Conservation (phyloP, 2,888 invertebrate species). For the Blastobasis adustella region DNA sequence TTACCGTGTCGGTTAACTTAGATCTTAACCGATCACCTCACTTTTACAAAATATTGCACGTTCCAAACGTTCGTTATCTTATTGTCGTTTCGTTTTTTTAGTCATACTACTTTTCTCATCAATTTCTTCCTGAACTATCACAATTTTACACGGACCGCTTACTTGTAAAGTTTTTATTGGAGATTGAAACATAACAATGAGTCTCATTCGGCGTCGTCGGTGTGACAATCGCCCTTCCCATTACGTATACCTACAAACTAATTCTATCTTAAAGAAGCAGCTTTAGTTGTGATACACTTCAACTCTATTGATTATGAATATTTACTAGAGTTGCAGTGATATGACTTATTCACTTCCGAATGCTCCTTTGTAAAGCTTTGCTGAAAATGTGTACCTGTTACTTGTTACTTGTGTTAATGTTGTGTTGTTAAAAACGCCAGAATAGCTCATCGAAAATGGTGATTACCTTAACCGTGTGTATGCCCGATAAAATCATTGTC, state of each 20-base stretch:
- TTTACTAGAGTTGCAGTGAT: too few relatives aligned
- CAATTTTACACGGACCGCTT: slow-evolving; percentile 63
- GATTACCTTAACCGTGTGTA: slow-evolving; percentile 28
- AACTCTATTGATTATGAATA: slow-evolving; percentile 21
- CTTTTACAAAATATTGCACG: slow-evolving; percentile 50
- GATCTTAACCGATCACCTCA: slow-evolving; percentile 53
- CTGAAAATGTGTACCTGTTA: slow-evolving; percentile 40
- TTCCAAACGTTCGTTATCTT: slow-evolving; percentile 34
- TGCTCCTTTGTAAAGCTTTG: slow-evolving; percentile 54
- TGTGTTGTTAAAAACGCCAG: slow-evolving; percentile 34
- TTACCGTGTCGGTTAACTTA: slow-evolving; percentile 50
- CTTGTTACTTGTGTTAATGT: slow-evolving; percentile 43
- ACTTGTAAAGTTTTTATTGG: slow-evolving; percentile 41
- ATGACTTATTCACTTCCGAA: slow-evolving; percentile 17
- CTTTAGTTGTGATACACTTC: slow-evolving; percentile 43
- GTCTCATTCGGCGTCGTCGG: slow-evolving; percentile 38
- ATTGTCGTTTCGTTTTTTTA: slow-evolving; percentile 37
- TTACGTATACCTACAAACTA: slow-evolving; percentile 45
- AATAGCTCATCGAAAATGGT: slow-evolving; percentile 56
- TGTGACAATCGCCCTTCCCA: slow-evolving; percentile 67
- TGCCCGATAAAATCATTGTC: not conserved
- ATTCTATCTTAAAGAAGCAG: slow-evolving; percentile 29
- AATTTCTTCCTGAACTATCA: slow-evolving; percentile 40
- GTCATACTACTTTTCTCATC: slow-evolving; percentile 34
- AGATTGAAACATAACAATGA: slow-evolving; percentile 4